Percentiles rank a stretch among this genome's conserved stretches.
phyloP scores from a whole-genome alignment of 2,888 invertebrate species.

The Electrophaes corylata region DNA sequence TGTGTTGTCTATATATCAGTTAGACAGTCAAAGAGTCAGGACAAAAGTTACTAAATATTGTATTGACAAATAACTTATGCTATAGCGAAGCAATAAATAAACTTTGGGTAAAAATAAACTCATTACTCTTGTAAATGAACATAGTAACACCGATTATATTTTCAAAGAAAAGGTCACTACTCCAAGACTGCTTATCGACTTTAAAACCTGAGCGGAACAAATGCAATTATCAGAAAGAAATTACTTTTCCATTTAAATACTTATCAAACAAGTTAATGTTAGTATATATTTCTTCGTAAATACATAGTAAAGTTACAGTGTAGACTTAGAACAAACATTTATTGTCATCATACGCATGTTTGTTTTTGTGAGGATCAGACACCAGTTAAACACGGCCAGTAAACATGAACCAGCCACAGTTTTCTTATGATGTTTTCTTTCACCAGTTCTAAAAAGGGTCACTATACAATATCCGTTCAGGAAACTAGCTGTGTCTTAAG shows the following conservation, averaged over 20 bases:
- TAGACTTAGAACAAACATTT: no score
- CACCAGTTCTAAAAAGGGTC: slow-evolving; percentile 37
- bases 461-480: slow-evolving; percentile 59
- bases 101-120: neutral
- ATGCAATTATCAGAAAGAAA: neutral
- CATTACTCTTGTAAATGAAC: neutral
- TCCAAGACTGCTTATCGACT: neutral
- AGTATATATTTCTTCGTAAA: no score
- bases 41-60: no score
- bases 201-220: neutral
- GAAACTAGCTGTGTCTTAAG: slow-evolving; percentile 53
- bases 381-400: no score
- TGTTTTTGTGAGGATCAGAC: no score
- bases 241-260: neutral
- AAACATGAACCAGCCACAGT: no score
- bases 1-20: no score
- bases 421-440: neutral
- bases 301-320: no score
- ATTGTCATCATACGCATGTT: no score
- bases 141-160: neutral
- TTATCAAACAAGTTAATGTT: neutral
- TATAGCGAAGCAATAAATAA: no score
- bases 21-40: no score
- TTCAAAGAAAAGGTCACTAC: neutral
- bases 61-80: no score